Conservation (phyloP, 2,888 invertebrate species). For the Kryphioiulus occultus region DNA sequence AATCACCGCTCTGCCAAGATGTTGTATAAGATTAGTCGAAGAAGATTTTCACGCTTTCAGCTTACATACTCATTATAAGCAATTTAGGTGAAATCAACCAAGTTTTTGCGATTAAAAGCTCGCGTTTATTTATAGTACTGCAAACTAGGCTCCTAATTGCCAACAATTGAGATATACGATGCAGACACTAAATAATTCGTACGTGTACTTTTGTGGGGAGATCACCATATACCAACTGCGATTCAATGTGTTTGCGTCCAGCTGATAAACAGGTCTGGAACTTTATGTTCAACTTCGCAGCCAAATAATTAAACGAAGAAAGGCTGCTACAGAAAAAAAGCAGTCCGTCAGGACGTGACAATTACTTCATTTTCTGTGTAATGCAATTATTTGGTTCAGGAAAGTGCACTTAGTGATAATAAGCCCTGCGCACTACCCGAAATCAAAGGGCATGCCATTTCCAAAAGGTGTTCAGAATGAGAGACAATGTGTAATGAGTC, state of each 20-base stretch:
- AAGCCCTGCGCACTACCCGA: neutral
- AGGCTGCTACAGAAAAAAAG: neutral
- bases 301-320: neutral
- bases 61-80: neutral
- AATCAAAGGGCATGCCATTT: neutral
- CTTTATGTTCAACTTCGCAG: neutral
- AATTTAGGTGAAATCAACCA: neutral
- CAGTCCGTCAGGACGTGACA: conserved; percentile 24
- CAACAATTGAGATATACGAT: neutral
- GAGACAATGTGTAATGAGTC: conserved; percentile 20
- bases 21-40: neutral
- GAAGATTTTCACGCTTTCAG: neutral
- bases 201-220: too few species aligned
- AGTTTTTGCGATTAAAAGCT: neutral
- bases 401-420: conserved; percentile 25
- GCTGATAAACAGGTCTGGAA: neutral
- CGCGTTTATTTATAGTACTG: neutral
- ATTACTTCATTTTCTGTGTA: conserved; percentile 32
- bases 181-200: too few species aligned
- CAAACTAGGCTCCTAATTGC: neutral
- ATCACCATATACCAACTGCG: neutral
- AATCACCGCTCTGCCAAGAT: neutral
- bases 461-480: neutral
- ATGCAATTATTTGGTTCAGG: conserved; percentile 14
- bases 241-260: neutral